A percentile compares a stretch with the other conserved stretches of the same genome.
These are phyloP conservation scores for Latheticus oryzae DNA, from an alignment of 2,888 invertebrate genomes.

Conservation along the genomic window DNA sequence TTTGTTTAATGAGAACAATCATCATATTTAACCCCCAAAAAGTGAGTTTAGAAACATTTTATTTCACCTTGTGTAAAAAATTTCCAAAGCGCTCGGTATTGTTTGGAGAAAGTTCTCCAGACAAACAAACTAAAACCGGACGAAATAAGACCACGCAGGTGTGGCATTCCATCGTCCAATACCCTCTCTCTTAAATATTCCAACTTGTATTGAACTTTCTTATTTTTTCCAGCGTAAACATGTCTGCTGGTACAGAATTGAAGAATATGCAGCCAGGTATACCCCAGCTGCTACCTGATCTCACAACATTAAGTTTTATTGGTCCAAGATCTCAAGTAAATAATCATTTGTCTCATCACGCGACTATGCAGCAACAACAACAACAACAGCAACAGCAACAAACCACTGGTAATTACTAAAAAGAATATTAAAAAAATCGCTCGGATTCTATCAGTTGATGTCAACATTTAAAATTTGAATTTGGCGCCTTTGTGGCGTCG, in stretches of 20 bases:
- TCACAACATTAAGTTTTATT: conserved; percentile 62
- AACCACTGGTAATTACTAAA: conserved; percentile 54
- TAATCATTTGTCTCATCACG: conserved; percentile 51
- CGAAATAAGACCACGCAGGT: conserved; percentile 18
- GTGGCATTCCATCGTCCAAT: conserved; percentile 13
- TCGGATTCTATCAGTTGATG: no score
- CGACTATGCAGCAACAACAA: conserved; percentile 52
- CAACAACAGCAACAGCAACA: conserved; percentile 42
- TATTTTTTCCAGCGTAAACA: conserved; percentile 55
- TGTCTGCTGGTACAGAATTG: conserved; percentile 72
- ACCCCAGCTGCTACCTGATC: conserved; percentile 63
- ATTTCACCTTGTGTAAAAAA: no score
- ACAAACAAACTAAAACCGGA: conserved; percentile 11
- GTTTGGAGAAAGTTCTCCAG: not conserved
- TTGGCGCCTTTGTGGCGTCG: conserved; percentile 12
- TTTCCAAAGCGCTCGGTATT: no score
- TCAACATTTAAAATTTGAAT: conserved; percentile 3
- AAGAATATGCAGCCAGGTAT: conserved; percentile 66
- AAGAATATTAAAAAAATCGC: no score
- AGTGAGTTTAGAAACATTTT: no score
- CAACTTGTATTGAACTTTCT: conserved; percentile 16
- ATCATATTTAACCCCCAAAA: no score
- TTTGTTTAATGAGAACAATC: no score
- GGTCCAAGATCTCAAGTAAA: conserved; percentile 56
- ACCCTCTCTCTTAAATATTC: no score